Base-by-base conservation (phyloP, 2,888 invertebrate species). In the Synanthedon andrenaeformis region DNA sequence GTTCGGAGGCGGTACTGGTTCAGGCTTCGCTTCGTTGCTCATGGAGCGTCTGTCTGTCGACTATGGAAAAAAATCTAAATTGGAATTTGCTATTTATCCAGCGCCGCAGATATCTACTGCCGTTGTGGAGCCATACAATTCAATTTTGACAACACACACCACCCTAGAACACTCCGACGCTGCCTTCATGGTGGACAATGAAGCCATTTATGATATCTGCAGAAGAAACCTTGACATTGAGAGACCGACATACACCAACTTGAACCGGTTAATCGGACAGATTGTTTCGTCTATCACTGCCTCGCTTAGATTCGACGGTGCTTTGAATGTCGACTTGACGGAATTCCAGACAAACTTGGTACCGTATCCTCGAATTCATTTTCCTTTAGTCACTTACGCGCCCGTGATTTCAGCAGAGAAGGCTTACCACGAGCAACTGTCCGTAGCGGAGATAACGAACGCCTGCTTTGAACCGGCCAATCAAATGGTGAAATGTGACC, bases 31-130 rank as follows among this genome's bases (percentile, higher is more conserved):
- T 3, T 96, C 97, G 0, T 89, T 97, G 57, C 90, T 98, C 62
- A 97, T 98, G 97, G 97, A 98, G 84, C 91, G 97, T 55, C 90
- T 98, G 53, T 96, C 96, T 6, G 96, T 97, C 1, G 97, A 98
- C 75, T 98, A 97, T 72, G 96, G 97, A 62, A 97, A 97, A 85
- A 97, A 97, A 79, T 95, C 96, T 3, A 97, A 97, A 78, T 89
- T 97, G 58, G 96, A 96, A 80, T 97, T 98, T 76, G 95, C 97
- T 58, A 96, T 98, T 72, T 98, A 98, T 76, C 98, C 98, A 41
- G 97, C 98, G 12, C 97, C 98, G 1, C 93, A 94, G 76, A 93
- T 95, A 23, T 94, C 94, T 28, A 95, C 95, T 0, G 94, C 95
- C 35, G 94, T 95, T 35, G 97, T 98, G 28, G 97, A 98, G 77